Evolutionary conservation across 2,113 vertebrate genomes (phyloP).

Genomic region (Australoheros scitulus): DNA sequence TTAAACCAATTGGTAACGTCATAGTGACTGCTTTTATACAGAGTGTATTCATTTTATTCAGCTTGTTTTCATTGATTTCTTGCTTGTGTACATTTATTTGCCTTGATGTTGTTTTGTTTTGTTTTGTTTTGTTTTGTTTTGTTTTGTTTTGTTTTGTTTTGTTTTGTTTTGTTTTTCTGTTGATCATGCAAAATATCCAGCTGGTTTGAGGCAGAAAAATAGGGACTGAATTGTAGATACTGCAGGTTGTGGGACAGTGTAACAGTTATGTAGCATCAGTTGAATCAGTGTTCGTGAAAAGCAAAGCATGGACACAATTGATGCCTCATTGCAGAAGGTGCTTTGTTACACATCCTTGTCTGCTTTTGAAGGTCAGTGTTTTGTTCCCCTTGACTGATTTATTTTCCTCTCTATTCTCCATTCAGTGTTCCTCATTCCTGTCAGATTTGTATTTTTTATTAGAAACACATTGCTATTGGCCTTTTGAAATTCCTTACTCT

Average conservation of each 20-base stretch:
- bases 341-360: conserved; percentile 1
- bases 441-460: conserved; percentile 14
- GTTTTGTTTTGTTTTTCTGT: too few relatives aligned
- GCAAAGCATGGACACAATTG: conserved; percentile 12
- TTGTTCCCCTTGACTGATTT: conserved; percentile 6
- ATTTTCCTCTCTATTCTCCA: neutral
- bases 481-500: conserved; percentile 31
- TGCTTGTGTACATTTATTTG: too few relatives aligned
- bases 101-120: too few relatives aligned
- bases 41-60: too few relatives aligned
- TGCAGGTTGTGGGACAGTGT: neutral
- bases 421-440: conserved; percentile 10
- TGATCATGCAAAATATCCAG: too few relatives aligned
- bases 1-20: too few relatives aligned
- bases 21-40: too few relatives aligned
- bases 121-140: too few relatives aligned
- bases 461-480: conserved; percentile 27
- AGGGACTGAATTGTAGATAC: too few relatives aligned
- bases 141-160: too few relatives aligned
- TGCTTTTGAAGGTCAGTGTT: conserved; percentile 35
- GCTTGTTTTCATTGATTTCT: too few relatives aligned
- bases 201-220: too few relatives aligned
- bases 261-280: conserved; percentile 14
- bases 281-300: neutral
- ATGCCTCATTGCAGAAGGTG: neutral